Conservation (phyloP, 2,888 invertebrate species). For the Lumbricus terrestris region DNA sequence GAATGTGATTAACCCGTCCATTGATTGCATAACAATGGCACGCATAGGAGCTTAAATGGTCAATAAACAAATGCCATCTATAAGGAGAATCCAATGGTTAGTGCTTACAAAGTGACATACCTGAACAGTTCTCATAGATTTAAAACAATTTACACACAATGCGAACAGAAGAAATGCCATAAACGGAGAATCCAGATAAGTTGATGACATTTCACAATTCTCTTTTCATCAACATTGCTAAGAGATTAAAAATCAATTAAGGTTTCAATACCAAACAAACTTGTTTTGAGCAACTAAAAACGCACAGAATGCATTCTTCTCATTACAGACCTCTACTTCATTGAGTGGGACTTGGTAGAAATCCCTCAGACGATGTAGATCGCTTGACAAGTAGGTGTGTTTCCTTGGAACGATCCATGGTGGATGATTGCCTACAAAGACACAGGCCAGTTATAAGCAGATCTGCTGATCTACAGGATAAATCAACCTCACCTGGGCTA, state of each 20-base stretch:
- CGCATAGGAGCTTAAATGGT: too few species aligned
- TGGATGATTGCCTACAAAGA: constrained; percentile 54
- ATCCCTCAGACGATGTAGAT: constrained; percentile 50
- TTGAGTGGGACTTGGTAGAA: constrained; percentile 58
- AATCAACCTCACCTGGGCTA: not conserved
- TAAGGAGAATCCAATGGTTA: too few species aligned
- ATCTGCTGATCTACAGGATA: not conserved
- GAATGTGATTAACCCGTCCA: too few species aligned
- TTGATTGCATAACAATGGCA: too few species aligned
- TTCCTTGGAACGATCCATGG: constrained; percentile 58
- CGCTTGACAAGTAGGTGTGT: constrained; percentile 54
- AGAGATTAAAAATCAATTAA: not conserved
- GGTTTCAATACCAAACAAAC: not conserved
- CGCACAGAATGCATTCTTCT: not conserved
- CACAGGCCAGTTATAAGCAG: not conserved
- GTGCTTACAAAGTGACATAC: not conserved
- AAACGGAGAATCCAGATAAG: too few species aligned
- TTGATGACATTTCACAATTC: too few species aligned
- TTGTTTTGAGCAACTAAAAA: not conserved
- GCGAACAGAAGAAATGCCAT: not conserved
- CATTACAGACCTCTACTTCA: constrained; percentile 47
- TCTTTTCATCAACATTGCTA: not conserved
- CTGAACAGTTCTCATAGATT: not conserved
- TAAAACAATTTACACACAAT: not conserved
- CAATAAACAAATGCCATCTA: too few species aligned